Evolutionary conservation across 2,888 invertebrate species (phyloP), one percentile per base, ranked within the genome.

Genomic region (Unio delphinus): DNA sequence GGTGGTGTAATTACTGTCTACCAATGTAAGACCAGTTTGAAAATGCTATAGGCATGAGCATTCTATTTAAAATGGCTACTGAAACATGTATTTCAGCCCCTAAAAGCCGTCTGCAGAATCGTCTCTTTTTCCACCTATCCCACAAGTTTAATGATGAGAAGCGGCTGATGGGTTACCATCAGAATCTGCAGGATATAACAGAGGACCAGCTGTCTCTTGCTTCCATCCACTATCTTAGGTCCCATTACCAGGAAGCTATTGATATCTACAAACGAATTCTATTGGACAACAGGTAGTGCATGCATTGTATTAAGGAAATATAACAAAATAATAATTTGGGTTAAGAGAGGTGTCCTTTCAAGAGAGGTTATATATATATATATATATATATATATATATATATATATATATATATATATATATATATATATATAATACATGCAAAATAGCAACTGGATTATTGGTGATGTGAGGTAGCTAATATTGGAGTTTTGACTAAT

Each of bases 191-290:
- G 69, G 96, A 97, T 86, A 93, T 95, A 11, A 93, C 97, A 1
- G 97, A 98, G 89, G 98, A 99, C 91, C 98, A 98, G 90, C 92
- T 99, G 58, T 96, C 97, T 83, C 90, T 99, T 68, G 99, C 99
- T 1, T 96, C 98, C 0, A 95, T 99, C 80, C 98, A 99, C 89
- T 99, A 97, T 88, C 92, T 99, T 69, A 92, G 98, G 68, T 95
- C 96, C 8, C 99, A 99, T 90, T 99, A 98, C 89, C 98, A 98
- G 89, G 99, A 99, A 90, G 98, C 99, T 62, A 98, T 99, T 74
- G 98, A 99, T 89, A 96, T 99, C 76, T 99, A 99, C 89, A 99
- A 99, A 90, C 93, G 96, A 73, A 93, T 99, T 67, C 92, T 99
- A 20, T 90, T 97, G 30, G 96, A 97, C 83, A 95, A 98, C 91